phyloP scores from a whole-genome alignment of 2,888 invertebrate genomes.

The Scelioninae gen. 2 region DNA sequence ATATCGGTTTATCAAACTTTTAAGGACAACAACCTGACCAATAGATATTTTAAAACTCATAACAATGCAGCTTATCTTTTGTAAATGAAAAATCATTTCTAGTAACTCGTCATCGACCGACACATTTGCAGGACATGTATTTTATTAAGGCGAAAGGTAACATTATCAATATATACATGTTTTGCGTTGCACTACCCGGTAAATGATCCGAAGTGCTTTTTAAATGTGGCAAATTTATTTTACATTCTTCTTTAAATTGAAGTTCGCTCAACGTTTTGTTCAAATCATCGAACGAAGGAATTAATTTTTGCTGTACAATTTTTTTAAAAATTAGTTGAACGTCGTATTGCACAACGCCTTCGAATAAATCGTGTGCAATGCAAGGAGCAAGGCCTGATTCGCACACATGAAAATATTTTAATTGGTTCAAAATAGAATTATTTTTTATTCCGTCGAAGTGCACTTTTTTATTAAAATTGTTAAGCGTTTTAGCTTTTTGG shows the following conservation, averaged over 20 bases:
- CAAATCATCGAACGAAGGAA: slow-evolving; percentile 19
- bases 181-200: slow-evolving; percentile 54
- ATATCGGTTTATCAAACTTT: too few species aligned
- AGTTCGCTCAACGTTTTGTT: slow-evolving; percentile 3
- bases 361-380: slow-evolving; percentile 65
- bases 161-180: slow-evolving; percentile 51
- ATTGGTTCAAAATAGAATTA: slow-evolving; percentile 62
- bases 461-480: background rate
- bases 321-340: slow-evolving; percentile 60
- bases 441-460: slow-evolving; percentile 61
- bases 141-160: slow-evolving; percentile 50
- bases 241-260: slow-evolving; percentile 7
- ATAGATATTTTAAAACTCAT: too few species aligned
- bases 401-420: slow-evolving; percentile 63
- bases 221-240: slow-evolving; percentile 29
- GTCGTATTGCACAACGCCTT: slow-evolving; percentile 63
- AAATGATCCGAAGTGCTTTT: slow-evolving; percentile 32
- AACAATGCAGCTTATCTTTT: too few species aligned
- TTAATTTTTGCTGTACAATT: slow-evolving; percentile 41
- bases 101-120: slow-evolving; percentile 49
- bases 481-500: slow-evolving; percentile 16
- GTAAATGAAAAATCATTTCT: slow-evolving; percentile 48
- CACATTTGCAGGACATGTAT: slow-evolving; percentile 14
- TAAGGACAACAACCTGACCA: too few species aligned
- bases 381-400: slow-evolving; percentile 64